These are phyloP conservation scores for Geotrypetes seraphini DNA, from an alignment of 2,797 vertebrate genomes.

Conservation along the genomic window DNA sequence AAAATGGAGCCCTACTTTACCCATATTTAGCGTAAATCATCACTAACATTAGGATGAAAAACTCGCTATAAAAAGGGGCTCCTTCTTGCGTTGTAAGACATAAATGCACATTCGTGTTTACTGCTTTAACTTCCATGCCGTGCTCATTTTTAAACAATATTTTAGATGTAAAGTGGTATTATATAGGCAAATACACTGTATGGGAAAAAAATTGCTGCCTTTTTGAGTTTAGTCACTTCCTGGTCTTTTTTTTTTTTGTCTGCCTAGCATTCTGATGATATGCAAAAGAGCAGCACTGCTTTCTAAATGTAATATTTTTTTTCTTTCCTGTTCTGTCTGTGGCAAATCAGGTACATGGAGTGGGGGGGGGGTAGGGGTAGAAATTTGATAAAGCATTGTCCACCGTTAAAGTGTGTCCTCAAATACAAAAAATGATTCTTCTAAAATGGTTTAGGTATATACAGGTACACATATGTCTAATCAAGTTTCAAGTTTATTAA, in stretches of 20 bases:
- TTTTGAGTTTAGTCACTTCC: conserved; percentile 41
- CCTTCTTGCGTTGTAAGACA: conserved; percentile 38
- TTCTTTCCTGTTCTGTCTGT: no score
- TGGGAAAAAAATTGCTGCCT: conserved; percentile 36
- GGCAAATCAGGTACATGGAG: no score
- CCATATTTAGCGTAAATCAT: conserved; percentile 69
- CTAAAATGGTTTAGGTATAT: no score
- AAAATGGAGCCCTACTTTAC: conserved; percentile 64
- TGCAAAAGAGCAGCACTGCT: no score
- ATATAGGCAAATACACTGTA: conserved; percentile 31
- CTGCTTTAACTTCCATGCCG: conserved; percentile 34
- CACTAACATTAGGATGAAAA: conserved; percentile 63
- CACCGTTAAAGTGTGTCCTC: no score
- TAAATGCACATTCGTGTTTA: conserved; percentile 51
- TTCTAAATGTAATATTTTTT: no score
- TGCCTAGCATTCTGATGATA: conserved; percentile 49
- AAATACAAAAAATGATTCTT: no score
- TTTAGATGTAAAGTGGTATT: conserved; percentile 44
- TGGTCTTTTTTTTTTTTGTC: conserved; percentile 47
- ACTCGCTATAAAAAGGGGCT: conserved; percentile 49
- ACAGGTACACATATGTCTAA: no score
- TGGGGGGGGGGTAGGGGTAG: no score
- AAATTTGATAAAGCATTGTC: no score
- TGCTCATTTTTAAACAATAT: conserved; percentile 48
- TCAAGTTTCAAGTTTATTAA: no score